These are phyloP conservation scores for Rhogogaster chlorosoma DNA, from an alignment of 2,888 invertebrate genomes.

Conservation along the genomic window DNA sequence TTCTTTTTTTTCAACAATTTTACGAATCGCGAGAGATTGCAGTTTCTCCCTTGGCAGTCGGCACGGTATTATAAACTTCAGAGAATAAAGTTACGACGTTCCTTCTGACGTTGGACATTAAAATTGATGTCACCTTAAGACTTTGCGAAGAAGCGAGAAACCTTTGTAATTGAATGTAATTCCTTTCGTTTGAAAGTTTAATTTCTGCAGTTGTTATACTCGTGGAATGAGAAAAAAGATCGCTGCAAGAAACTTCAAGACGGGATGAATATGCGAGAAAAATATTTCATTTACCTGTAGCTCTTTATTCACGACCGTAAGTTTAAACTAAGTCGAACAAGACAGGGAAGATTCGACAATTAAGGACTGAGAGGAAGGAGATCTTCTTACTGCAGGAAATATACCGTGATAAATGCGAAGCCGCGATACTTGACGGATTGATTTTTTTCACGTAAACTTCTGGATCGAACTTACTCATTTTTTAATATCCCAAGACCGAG, in stretches of 20 bases:
- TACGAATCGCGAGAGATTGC: background rate
- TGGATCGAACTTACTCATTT: background rate
- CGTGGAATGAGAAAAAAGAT: background rate
- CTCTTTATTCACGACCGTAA: background rate
- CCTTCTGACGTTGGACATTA: background rate
- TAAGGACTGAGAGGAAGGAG: background rate
- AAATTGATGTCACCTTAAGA: conserved; percentile 23
- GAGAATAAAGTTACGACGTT: conserved; percentile 11
- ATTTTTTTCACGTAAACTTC: background rate
- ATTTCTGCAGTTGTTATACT: conserved; percentile 6
- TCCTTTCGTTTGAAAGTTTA: conserved; percentile 26
- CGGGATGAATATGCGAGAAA: background rate
- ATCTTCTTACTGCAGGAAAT: background rate
- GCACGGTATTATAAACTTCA: background rate
- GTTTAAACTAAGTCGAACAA: background rate
- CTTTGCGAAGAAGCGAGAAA: conserved; percentile 26
- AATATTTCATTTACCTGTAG: background rate
- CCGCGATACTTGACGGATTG: background rate
- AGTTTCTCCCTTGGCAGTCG: background rate
- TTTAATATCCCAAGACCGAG: background rate
- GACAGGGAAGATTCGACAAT: background rate
- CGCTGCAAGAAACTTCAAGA: background rate
- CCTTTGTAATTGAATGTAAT: conserved; percentile 24
- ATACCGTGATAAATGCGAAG: background rate
- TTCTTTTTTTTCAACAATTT: background rate